A percentile compares a stretch with the other conserved stretches of the same genome.
Conservation (phyloP, 2,888 invertebrate species). For the Macroteleia sp. region DNA sequence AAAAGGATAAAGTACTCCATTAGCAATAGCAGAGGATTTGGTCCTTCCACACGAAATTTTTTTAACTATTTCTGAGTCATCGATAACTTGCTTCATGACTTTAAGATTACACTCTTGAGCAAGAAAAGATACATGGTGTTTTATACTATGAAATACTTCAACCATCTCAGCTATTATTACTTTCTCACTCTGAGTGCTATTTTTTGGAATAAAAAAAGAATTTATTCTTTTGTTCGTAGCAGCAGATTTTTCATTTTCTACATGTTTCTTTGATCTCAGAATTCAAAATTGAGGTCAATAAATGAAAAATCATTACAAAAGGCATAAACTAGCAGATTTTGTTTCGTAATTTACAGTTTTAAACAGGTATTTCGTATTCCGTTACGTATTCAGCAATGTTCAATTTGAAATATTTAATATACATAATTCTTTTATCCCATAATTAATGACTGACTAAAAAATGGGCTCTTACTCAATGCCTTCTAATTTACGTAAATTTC, state of each 20-base stretch:
- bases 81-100: slow-evolving; percentile 4
- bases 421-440: too few species aligned
- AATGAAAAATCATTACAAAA: too few species aligned
- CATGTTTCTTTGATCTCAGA: not conserved
- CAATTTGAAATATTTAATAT: too few species aligned
- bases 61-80: slow-evolving; percentile 6
- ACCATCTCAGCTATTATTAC: slow-evolving; percentile 9
- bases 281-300: too few species aligned
- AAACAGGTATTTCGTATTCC: too few species aligned
- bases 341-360: too few species aligned
- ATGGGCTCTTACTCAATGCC: too few species aligned
- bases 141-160: not conserved
- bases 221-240: not conserved
- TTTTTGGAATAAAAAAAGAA: slow-evolving; percentile 9
- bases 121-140: slow-evolving; percentile 12
- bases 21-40: slow-evolving; percentile 4
- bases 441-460: too few species aligned
- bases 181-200: not conserved
- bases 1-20: not conserved
- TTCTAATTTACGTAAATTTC: too few species aligned
- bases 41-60: slow-evolving; percentile 13
- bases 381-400: too few species aligned
- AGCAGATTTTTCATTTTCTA: not conserved
- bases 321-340: too few species aligned
- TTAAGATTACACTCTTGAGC: slow-evolving; percentile 3